Evolutionary conservation across 2,113 vertebrate species (phyloP).

Genomic region (Elgaria multicarinata): DNA sequence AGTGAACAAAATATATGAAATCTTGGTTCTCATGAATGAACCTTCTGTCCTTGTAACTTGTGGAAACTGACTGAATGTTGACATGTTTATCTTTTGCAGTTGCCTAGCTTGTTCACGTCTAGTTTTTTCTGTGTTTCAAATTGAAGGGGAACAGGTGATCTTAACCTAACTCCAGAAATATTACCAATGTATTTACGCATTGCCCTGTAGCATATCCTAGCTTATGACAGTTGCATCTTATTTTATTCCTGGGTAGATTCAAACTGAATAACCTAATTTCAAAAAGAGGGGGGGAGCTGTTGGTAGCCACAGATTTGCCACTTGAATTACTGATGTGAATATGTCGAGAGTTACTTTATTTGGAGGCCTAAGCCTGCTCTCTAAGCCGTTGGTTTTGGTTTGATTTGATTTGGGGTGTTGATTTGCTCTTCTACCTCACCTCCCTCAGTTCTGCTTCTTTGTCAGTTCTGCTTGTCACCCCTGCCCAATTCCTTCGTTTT

Average conservation of each 20-base stretch:
- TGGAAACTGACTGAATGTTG: background rate
- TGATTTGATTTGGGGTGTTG: background rate
- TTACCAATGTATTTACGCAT: background rate
- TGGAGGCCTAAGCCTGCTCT: background rate
- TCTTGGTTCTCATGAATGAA: background rate
- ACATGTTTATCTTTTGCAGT: background rate
- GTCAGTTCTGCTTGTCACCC: background rate
- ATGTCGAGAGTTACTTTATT: background rate
- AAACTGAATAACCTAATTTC: background rate
- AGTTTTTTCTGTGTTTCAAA: background rate
- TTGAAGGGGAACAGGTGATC: background rate
- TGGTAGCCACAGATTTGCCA: background rate
- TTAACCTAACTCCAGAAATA: background rate
- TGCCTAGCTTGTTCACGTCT: background rate
- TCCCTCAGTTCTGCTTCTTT: background rate
- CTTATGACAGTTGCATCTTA: background rate
- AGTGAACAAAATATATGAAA: background rate
- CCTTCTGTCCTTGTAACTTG: background rate
- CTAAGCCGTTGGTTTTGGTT: background rate
- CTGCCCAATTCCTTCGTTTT: constrained; percentile 42
- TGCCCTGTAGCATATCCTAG: background rate
- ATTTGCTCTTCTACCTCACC: constrained; percentile 36
- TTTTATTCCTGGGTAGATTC: background rate
- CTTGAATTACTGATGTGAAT: background rate
- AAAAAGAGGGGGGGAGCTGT: background rate